These are phyloP conservation scores for Eledona agricola DNA, from an alignment of 2,888 invertebrate species.

Conservation along the genomic window DNA sequence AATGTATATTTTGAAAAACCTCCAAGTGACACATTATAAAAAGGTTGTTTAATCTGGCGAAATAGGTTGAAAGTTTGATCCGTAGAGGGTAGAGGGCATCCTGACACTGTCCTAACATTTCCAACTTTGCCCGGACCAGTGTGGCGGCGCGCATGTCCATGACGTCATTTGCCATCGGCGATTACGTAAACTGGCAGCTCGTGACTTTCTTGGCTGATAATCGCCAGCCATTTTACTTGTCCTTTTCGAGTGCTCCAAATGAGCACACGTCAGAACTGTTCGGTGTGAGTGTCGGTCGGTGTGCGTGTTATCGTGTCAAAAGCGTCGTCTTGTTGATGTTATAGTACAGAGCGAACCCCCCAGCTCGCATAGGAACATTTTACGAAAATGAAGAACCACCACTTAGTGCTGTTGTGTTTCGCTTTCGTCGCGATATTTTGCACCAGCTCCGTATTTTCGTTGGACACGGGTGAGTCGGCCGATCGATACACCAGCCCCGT, in stretches of 20 bases:
- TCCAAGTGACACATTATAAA: too few relatives aligned
- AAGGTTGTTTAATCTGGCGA: too few relatives aligned
- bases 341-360: slow-evolving; percentile 20
- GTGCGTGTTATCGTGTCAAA: slow-evolving; percentile 22
- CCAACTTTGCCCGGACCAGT: too few relatives aligned
- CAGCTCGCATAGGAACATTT: slow-evolving; percentile 14
- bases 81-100: too few relatives aligned
- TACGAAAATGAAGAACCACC: slow-evolving; percentile 25
- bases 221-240: slow-evolving; percentile 53
- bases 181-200: slow-evolving; percentile 57
- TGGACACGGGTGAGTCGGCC: slow-evolving; percentile 10
- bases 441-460: slow-evolving; percentile 5
- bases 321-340: slow-evolving; percentile 29
- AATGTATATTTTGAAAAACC: too few relatives aligned
- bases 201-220: slow-evolving; percentile 56
- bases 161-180: slow-evolving; percentile 48
- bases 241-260: slow-evolving; percentile 26
- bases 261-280: slow-evolving; percentile 16
- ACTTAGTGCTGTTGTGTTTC: slow-evolving; percentile 29
- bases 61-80: too few relatives aligned
- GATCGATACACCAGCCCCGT: too few relatives aligned
- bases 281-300: slow-evolving; percentile 14
- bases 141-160: slow-evolving; percentile 39
- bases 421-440: slow-evolving; percentile 20
- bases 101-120: too few relatives aligned